Conservation (phyloP, 2,113 vertebrate species). For the Corvus cornix region DNA sequence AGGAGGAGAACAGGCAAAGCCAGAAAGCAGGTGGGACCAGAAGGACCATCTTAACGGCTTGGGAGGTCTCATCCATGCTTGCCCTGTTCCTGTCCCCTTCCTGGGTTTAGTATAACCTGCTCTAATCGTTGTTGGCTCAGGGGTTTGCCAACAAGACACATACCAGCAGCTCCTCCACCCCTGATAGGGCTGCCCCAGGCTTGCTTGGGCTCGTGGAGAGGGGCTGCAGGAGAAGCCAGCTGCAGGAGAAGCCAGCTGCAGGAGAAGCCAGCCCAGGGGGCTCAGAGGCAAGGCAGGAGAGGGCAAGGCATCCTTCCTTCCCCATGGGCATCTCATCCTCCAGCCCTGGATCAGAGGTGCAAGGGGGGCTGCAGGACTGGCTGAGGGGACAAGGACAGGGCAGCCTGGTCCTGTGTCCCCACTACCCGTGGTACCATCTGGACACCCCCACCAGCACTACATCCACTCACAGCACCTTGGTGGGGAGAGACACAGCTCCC, state of each 20-base stretch:
- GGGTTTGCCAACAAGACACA: not conserved
- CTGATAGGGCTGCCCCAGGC: not conserved
- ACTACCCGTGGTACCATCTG: fast-evolving
- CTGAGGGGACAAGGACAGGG: not conserved
- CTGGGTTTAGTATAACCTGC: not conserved
- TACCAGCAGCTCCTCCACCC: not conserved
- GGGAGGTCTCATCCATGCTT: not conserved
- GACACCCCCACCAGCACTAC: not conserved
- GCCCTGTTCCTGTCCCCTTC: not conserved
- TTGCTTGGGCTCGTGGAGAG: not conserved
- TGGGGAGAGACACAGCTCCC: not conserved
- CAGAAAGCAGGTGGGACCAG: not conserved
- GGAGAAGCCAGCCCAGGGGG: not conserved
- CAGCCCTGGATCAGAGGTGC: not conserved
- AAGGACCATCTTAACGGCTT: not conserved
- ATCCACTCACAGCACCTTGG: not conserved
- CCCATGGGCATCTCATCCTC: fast-evolving
- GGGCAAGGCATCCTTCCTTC: not conserved
- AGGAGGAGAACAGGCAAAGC: not conserved
- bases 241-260: not conserved
- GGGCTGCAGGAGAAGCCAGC: not conserved
- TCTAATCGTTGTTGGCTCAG: not conserved
- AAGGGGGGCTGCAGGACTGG: not conserved
- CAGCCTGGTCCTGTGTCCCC: not conserved
- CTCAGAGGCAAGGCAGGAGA: not conserved